phyloP scores from a whole-genome alignment of 2,888 invertebrate genomes.

The Lasius platythorax region DNA sequence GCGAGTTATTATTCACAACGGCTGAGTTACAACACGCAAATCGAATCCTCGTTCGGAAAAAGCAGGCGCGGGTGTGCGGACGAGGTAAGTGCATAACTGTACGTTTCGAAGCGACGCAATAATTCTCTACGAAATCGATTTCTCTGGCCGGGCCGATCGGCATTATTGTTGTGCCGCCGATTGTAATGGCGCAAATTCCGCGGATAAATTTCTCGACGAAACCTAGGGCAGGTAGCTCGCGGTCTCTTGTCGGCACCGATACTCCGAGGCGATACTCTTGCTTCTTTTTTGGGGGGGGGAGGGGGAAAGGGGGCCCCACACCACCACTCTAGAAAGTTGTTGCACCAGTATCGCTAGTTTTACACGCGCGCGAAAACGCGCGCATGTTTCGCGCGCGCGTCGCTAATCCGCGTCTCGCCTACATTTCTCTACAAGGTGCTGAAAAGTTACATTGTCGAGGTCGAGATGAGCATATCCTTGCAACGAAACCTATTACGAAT shows the following conservation, averaged over 20 bases:
- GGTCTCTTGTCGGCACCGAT: constrained; percentile 65
- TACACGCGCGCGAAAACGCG: constrained; percentile 63
- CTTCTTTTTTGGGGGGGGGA: constrained; percentile 57
- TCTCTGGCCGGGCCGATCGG: constrained; percentile 61
- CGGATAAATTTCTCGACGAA: constrained; percentile 71
- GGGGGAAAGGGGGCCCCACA: constrained; percentile 14
- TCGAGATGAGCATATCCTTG: background rate
- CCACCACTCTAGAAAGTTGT: constrained; percentile 73
- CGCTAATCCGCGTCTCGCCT: constrained; percentile 37
- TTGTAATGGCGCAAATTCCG: constrained; percentile 66
- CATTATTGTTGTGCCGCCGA: constrained; percentile 69
- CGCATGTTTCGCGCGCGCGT: constrained; percentile 1
- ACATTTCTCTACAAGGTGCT: constrained; percentile 16
- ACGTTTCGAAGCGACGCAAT: constrained; percentile 54
- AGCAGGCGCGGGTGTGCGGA: constrained; percentile 62
- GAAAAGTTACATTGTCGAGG: constrained; percentile 13
- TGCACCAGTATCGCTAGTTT: constrained; percentile 72
- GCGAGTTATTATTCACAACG: constrained; percentile 63
- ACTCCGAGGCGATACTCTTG: constrained; percentile 54
- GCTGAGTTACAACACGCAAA: constrained; percentile 70
- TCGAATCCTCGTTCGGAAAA: constrained; percentile 73
- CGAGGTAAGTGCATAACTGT: background rate
- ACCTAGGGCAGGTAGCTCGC: constrained; percentile 69
- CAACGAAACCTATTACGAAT: too few species aligned
- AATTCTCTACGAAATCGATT: constrained; percentile 79